These are phyloP conservation scores for Sylvilagus bachmani DNA, from an alignment of 2,113 vertebrate species.

Conservation along the genomic window DNA sequence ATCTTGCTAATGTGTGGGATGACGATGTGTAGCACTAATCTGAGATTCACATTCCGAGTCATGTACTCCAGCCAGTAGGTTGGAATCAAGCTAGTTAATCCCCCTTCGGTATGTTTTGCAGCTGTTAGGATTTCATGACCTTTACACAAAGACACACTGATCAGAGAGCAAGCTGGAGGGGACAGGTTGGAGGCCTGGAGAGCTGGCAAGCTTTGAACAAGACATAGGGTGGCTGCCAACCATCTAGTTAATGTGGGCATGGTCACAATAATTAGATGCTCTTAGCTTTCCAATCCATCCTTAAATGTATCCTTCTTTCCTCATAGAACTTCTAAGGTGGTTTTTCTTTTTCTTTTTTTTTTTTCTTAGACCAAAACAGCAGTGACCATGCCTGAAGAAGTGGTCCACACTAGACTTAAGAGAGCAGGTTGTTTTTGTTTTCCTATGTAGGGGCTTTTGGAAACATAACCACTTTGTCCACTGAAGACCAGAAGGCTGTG, in stretches of 20 bases:
- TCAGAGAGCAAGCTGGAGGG: constrained; percentile 69
- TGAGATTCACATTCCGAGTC: constrained; percentile 75
- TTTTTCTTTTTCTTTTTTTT: neutral
- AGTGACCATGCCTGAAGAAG: neutral
- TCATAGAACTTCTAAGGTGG: constrained; percentile 3
- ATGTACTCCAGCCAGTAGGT: constrained; percentile 53
- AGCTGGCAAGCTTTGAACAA: constrained; percentile 69
- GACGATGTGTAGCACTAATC: constrained; percentile 47
- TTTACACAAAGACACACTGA: constrained; percentile 73
- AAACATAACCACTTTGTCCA: neutral
- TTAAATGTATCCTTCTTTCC: neutral
- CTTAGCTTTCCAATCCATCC: constrained; percentile 1
- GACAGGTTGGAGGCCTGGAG: constrained; percentile 58
- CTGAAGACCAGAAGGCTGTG: neutral
- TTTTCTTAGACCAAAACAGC: neutral
- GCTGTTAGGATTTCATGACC: constrained; percentile 77
- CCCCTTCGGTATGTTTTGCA: constrained; percentile 61
- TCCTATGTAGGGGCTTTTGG: neutral
- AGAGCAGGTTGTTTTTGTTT: neutral
- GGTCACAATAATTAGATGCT: neutral
- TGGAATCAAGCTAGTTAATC: constrained; percentile 78
- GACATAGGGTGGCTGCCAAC: constrained; percentile 22
- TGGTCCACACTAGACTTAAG: neutral
- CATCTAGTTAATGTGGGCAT: constrained; percentile 24
- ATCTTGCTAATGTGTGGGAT: constrained; percentile 29